phyloP scores from a whole-genome alignment of 2,888 invertebrate species.

The Gymnoscelis rufifasciata region DNA sequence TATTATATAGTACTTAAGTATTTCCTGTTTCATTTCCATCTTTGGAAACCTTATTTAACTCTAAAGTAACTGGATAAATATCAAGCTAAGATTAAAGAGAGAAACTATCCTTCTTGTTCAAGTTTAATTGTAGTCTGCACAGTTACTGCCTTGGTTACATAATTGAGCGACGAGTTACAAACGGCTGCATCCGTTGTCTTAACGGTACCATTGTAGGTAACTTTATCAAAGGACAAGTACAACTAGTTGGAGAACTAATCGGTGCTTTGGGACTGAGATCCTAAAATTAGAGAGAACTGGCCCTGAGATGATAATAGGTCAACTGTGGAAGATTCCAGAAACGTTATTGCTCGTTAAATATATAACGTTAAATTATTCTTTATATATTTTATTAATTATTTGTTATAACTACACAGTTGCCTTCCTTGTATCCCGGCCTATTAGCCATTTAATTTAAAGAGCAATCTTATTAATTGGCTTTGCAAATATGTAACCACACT shows the following conservation, averaged over 20 bases:
- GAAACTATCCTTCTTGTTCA: slow-evolving; percentile 1
- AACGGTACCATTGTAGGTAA: slow-evolving; percentile 19
- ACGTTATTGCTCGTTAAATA: too few species aligned
- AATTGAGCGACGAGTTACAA: slow-evolving; percentile 61
- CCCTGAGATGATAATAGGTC: too few species aligned
- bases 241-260: not conserved
- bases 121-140: slow-evolving; percentile 13
- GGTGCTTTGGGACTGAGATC: not conserved
- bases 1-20: too few species aligned
- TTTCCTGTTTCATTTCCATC: too few species aligned
- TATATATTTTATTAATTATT: too few species aligned
- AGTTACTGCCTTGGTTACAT: slow-evolving; percentile 42
- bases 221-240: slow-evolving; percentile 13
- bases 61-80: not conserved
- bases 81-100: not conserved
- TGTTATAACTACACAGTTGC: too few species aligned
- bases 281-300: not conserved
- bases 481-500: too few species aligned
- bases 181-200: slow-evolving; percentile 66
- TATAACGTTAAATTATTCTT: too few species aligned
- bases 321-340: too few species aligned
- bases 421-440: too few species aligned
- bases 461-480: too few species aligned
- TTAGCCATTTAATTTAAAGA: too few species aligned
- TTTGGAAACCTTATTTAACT: not conserved